Conservation (phyloP, 2,113 vertebrate genomes). For the Ceyx melanurus region DNA sequence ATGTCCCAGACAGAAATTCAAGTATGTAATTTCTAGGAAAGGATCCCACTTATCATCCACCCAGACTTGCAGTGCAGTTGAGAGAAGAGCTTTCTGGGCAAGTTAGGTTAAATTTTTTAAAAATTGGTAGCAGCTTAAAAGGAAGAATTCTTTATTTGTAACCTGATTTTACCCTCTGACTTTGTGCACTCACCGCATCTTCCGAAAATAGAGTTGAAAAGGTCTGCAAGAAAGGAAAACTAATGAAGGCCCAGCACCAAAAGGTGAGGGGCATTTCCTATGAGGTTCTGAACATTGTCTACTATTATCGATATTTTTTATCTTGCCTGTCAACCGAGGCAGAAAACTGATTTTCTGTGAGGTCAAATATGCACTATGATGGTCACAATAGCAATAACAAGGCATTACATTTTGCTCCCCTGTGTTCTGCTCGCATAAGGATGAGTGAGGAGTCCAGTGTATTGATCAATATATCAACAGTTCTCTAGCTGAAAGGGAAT, state of each 20-base stretch:
- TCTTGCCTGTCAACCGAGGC: slow-evolving; percentile 40
- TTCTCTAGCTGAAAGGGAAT: slow-evolving; percentile 6
- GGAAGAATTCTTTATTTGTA: neutral
- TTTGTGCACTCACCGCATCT: neutral
- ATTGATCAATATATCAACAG: slow-evolving; percentile 38
- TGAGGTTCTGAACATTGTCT: neutral
- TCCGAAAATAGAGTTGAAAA: slow-evolving; percentile 33
- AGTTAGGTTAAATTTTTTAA: neutral
- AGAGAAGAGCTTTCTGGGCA: neutral
- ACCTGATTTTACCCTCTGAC: slow-evolving; percentile 26
- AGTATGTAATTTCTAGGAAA: neutral
- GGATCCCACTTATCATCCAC: neutral
- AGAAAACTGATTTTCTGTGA: slow-evolving; percentile 48
- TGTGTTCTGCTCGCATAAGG: slow-evolving; percentile 6
- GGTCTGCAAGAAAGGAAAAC: slow-evolving; percentile 3
- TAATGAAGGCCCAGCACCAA: neutral
- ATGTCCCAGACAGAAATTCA: neutral
- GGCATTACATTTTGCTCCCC: slow-evolving; percentile 32
- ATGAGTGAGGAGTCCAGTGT: slow-evolving; percentile 1
- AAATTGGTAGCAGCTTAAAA: neutral
- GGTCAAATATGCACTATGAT: slow-evolving; percentile 37
- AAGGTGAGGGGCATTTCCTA: slow-evolving; percentile 20
- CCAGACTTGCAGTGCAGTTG: neutral
- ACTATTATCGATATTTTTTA: slow-evolving; percentile 63
- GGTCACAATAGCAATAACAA: slow-evolving; percentile 47